phyloP scores from a whole-genome alignment of 2,797 vertebrate species.

The Gobio occitaniae region DNA sequence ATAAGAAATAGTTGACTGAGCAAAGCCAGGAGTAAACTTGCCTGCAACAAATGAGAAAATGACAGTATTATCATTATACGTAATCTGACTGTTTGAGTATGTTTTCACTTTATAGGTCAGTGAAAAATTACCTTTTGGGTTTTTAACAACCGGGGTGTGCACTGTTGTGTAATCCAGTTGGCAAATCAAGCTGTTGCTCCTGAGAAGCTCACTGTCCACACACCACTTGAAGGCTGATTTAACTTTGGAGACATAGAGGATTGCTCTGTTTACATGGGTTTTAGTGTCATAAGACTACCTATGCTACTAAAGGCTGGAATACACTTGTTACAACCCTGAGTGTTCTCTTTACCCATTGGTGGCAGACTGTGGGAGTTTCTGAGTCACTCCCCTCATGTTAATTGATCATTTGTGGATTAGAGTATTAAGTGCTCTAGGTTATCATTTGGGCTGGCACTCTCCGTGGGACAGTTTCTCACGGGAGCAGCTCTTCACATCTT shows the following conservation, averaged over 20 bases:
- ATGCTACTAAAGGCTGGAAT: neutral
- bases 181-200: slow-evolving; percentile 82
- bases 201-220: slow-evolving; percentile 83
- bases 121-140: slow-evolving; percentile 80
- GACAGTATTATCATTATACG: neutral
- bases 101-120: neutral
- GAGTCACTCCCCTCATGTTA: too few relatives aligned
- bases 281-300: neutral
- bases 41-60: slow-evolving; percentile 68
- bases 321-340: neutral
- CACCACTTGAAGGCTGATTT: slow-evolving; percentile 82
- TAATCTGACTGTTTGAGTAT: neutral
- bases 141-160: slow-evolving; percentile 62
- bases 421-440: too few relatives aligned
- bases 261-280: neutral
- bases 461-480: too few relatives aligned
- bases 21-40: slow-evolving; percentile 62
- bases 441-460: too few relatives aligned
- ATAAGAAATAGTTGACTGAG: slow-evolving; percentile 72
- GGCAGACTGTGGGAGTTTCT: too few relatives aligned
- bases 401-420: too few relatives aligned
- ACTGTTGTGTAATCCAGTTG: slow-evolving; percentile 84
- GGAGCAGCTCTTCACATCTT: too few relatives aligned
- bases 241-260: slow-evolving; percentile 70
- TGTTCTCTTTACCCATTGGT: too few relatives aligned